These are phyloP conservation scores for Ambastaia sidthimunki DNA, from an alignment of 2,797 vertebrate genomes.

Conservation along the genomic window DNA sequence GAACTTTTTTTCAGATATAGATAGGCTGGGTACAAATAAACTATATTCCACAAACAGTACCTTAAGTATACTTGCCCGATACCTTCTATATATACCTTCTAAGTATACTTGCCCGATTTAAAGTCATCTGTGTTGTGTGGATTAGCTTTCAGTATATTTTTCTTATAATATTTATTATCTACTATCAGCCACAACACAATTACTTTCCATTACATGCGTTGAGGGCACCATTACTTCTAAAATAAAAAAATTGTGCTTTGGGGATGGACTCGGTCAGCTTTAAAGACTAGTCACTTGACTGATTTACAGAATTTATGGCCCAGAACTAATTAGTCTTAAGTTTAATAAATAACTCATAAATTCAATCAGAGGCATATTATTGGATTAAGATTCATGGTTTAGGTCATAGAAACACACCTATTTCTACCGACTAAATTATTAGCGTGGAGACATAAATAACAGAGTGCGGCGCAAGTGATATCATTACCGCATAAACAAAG, in stretches of 20 bases:
- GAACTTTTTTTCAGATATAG: neutral
- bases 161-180: conserved; percentile 3
- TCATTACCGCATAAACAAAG: conserved; percentile 60
- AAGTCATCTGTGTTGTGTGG: neutral
- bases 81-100: too few relatives aligned
- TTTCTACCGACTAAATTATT: conserved; percentile 65
- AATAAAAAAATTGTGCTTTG: conserved; percentile 41
- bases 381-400: conserved; percentile 73
- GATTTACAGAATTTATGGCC: conserved; percentile 79
- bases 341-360: conserved; percentile 82
- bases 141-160: neutral
- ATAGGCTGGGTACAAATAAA: neutral
- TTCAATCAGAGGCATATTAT: conserved; percentile 75
- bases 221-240: conserved; percentile 37
- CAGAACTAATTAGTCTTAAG: conserved; percentile 81
- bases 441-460: conserved; percentile 61
- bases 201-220: conserved; percentile 14
- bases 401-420: conserved; percentile 71
- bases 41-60: neutral
- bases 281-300: conserved; percentile 59
- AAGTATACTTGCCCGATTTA: too few relatives aligned
- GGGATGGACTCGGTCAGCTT: conserved; percentile 41
- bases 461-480: conserved; percentile 32
- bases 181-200: conserved; percentile 13
- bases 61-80: neutral